Conservation (phyloP, 2,113 vertebrate genomes). For the Varanus komodoensis region DNA sequence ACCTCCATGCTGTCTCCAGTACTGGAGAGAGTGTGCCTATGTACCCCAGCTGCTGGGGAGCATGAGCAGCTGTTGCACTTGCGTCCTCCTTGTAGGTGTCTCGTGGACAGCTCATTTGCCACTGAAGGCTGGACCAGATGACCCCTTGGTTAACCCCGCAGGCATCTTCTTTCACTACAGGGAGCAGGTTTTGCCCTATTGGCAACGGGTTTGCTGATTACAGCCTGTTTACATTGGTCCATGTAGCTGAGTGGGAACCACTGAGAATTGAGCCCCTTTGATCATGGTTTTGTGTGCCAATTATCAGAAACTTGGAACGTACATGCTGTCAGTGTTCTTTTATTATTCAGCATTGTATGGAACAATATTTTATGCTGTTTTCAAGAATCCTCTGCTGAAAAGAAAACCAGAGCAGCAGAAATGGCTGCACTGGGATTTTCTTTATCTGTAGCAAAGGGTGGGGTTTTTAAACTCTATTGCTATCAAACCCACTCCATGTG, state of each 20-base stretch:
- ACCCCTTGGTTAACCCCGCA: no score
- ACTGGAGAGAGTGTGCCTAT: no score
- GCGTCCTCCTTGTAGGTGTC: no score
- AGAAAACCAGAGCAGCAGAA: background rate
- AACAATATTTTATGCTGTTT: background rate
- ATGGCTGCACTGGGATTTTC: background rate
- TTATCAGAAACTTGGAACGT: background rate
- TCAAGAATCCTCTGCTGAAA: background rate
- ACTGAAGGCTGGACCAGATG: no score
- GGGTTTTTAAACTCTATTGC: conserved; percentile 8
- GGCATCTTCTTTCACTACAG: no score
- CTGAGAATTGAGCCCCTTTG: background rate
- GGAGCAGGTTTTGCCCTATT: background rate
- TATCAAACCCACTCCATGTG: background rate
- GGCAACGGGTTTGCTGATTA: background rate
- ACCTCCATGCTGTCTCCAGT: no score
- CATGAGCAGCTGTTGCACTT: no score
- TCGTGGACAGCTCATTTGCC: no score
- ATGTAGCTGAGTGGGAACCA: background rate
- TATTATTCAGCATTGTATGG: background rate
- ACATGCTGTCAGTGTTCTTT: background rate
- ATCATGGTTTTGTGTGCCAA: background rate
- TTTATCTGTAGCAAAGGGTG: background rate
- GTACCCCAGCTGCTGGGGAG: no score
- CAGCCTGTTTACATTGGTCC: background rate